Evolutionary conservation across 2,888 invertebrate genomes (phyloP).

Genomic region (Rotaria macrura): DNA sequence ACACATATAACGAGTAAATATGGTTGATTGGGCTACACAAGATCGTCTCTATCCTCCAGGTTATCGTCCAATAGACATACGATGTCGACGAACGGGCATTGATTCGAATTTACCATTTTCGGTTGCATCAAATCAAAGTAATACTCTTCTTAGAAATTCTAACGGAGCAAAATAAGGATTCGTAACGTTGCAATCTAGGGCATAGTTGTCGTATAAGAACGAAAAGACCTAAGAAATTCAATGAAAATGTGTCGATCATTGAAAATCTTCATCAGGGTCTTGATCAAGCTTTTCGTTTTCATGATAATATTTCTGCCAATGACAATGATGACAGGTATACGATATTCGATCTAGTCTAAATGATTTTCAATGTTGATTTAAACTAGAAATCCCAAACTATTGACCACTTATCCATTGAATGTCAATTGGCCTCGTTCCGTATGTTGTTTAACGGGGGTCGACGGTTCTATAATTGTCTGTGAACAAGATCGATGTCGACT

Average conservation of each 20-base stretch:
- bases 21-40: neutral
- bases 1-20: neutral
- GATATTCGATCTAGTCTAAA: too few relatives aligned
- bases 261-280: neutral
- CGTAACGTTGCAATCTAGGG: neutral
- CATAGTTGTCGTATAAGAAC: neutral
- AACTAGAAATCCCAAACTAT: neutral
- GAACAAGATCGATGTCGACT: conserved; percentile 17
- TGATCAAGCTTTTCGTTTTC: neutral
- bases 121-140: neutral
- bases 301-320: neutral
- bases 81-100: neutral
- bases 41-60: neutral
- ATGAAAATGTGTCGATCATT: neutral
- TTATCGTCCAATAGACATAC: neutral
- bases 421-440: neutral
- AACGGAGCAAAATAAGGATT: neutral
- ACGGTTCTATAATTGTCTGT: neutral
- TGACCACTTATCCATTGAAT: neutral
- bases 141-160: neutral
- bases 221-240: neutral
- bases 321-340: neutral
- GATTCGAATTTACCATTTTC: neutral
- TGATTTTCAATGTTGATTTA: neutral
- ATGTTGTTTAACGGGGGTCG: neutral